phyloP scores from a whole-genome alignment of 2,797 vertebrate species.

The Ambastaia sidthimunki region DNA sequence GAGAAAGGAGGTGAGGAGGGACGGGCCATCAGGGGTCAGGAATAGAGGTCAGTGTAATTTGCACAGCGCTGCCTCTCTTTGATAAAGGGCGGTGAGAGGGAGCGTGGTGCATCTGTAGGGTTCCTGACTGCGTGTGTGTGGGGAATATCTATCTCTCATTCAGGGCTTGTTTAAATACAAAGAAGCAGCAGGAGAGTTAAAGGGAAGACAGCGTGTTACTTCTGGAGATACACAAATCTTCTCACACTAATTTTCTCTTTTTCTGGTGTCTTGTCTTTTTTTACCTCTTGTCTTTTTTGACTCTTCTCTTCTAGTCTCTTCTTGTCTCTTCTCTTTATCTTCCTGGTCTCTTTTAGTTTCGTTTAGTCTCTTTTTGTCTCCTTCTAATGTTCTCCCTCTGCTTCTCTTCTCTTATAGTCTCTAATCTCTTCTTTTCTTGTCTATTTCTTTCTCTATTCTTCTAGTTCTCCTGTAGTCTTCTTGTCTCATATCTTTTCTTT shows the following conservation, averaged over 20 bases:
- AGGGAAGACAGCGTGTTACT: constrained; percentile 8
- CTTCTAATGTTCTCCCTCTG: not conserved
- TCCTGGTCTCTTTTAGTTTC: not conserved
- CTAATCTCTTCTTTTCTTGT: not conserved
- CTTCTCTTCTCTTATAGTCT: not conserved
- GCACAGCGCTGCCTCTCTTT: constrained; percentile 59
- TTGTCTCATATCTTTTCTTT: not conserved
- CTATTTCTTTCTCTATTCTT: not conserved
- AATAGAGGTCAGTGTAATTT: constrained; percentile 64
- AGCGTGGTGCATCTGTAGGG: constrained; percentile 54
- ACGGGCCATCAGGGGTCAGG: constrained; percentile 35
- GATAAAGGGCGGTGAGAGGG: constrained; percentile 54
- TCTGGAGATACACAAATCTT: not conserved
- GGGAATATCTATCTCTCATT: constrained; percentile 61
- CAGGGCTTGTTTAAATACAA: constrained; percentile 58
- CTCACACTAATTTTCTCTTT: not conserved
- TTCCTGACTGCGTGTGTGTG: constrained; percentile 48
- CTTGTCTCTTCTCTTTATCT: not conserved
- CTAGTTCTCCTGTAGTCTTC: not conserved
- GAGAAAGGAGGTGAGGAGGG: constrained; percentile 45
- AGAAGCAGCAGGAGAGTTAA: constrained; percentile 50
- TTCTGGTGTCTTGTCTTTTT: not conserved
- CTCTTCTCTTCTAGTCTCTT: not conserved
- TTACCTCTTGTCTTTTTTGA: too few species aligned
- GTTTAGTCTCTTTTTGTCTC: not conserved